These are phyloP conservation scores for human DNA, from an alignment of 2,113 vertebrate genomes.

Conservation along the genomic window DNA sequence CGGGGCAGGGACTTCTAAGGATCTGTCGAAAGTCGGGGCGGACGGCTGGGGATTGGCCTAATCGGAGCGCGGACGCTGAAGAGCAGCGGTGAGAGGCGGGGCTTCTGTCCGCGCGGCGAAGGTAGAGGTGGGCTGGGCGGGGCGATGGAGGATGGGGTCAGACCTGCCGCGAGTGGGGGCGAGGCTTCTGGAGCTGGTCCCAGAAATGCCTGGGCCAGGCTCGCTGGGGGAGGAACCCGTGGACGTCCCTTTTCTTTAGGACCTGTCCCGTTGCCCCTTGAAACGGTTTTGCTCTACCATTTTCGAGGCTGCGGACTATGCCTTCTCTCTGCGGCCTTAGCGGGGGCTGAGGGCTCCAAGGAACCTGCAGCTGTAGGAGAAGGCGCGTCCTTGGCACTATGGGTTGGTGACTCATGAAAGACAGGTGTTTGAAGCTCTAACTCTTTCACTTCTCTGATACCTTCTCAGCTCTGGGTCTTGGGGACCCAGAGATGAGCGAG, in stretches of 20 bases:
- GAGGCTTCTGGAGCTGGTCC: neutral
- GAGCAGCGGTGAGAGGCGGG: neutral
- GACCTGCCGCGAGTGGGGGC: neutral
- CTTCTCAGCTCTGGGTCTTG: neutral
- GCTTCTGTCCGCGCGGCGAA: neutral
- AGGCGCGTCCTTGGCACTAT: neutral
- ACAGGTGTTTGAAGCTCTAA: neutral
- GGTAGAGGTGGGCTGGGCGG: neutral
- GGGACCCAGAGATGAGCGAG: neutral
- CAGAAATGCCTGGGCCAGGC: neutral
- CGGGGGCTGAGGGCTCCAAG: neutral
- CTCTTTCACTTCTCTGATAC: neutral
- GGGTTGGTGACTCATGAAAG: neutral
- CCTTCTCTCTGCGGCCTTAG: neutral
- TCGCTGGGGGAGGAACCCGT: neutral
- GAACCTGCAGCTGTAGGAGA: neutral
- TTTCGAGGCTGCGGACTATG: neutral
- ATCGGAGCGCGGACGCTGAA: neutral
- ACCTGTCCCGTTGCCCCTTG: neutral
- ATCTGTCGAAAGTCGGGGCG: slow-evolving; percentile 17
- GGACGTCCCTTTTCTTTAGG: neutral
- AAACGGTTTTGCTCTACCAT: neutral
- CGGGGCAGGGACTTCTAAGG: neutral
- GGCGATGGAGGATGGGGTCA: neutral
- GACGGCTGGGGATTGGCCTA: neutral